Evolutionary conservation across 1,140 invertebrate genomes (phyloP).

Genomic region (Batillaria attramentaria): DNA sequence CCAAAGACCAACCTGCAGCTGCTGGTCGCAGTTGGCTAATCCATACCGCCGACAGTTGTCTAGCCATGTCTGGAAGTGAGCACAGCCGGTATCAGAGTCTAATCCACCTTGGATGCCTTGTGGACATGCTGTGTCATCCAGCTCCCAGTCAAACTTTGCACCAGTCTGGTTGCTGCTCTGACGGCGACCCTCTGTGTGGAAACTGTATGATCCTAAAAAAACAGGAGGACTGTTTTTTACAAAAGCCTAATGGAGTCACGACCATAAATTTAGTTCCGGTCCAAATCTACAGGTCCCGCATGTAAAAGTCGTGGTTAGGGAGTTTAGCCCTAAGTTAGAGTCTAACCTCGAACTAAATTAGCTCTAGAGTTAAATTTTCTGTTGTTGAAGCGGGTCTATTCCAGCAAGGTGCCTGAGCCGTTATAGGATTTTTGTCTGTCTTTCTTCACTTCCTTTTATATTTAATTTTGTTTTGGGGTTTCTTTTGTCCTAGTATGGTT

Average conservation of each 20-base stretch:
- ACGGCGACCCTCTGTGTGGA: not conserved
- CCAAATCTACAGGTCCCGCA: not conserved
- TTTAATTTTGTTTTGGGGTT: too few species aligned
- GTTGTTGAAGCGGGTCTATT: too few species aligned
- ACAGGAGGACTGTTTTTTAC: not conserved
- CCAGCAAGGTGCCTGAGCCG: too few species aligned
- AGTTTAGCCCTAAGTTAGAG: too few species aligned
- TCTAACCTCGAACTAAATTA: too few species aligned
- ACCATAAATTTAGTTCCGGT: not conserved
- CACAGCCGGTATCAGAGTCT: conserved; percentile 50
- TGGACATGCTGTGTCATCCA: conserved; percentile 44
- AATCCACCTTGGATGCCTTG: conserved; percentile 61
- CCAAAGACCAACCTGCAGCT: conserved; percentile 36
- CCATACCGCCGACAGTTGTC: conserved; percentile 62
- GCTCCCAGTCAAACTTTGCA: conserved; percentile 21
- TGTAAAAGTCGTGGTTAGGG: too few species aligned
- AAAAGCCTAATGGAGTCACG: not conserved
- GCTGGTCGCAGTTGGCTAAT: conserved; percentile 58
- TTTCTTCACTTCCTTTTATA: too few species aligned
- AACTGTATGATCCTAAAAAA: not conserved
- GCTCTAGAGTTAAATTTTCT: too few species aligned
- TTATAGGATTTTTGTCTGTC: too few species aligned
- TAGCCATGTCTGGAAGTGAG: conserved; percentile 59
- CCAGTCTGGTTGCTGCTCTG: too few species aligned
- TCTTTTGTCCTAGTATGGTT: too few species aligned